Conservation (phyloP, 2,888 invertebrate species). For the Scaptodrosophila latifasciaeformis region DNA sequence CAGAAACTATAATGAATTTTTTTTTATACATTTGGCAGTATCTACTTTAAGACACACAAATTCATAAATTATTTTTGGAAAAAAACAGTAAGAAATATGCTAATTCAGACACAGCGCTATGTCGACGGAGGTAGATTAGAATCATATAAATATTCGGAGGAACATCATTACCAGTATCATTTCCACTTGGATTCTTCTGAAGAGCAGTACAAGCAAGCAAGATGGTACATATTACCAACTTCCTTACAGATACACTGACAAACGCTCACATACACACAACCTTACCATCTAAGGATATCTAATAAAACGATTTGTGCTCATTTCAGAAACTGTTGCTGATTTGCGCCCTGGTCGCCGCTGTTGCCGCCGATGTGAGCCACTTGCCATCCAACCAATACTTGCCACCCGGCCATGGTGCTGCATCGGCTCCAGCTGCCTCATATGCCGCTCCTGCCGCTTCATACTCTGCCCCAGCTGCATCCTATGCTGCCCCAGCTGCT, state of each 20-base stretch:
- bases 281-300: not conserved
- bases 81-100: conserved; percentile 54
- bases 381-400: conserved; percentile 66
- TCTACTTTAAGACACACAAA: conserved; percentile 26
- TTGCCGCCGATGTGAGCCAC: conserved; percentile 68
- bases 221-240: conserved; percentile 61
- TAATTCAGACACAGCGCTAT: conserved; percentile 49
- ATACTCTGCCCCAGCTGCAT: conserved; percentile 21
- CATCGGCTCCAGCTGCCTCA: conserved; percentile 40
- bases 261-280: not conserved
- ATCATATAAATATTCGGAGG: conserved; percentile 66
- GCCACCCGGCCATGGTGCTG: conserved; percentile 48
- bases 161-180: conserved; percentile 53
- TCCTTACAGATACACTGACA: not conserved
- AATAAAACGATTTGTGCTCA: conserved; percentile 7
- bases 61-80: conserved; percentile 54
- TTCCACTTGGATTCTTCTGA: conserved; percentile 63
- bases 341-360: conserved; percentile 65
- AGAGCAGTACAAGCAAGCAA: conserved; percentile 52
- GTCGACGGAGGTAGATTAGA: conserved; percentile 41
- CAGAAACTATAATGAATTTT: conserved; percentile 62
- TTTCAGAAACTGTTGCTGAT: conserved; percentile 67
- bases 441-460: conserved; percentile 36
- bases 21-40: conserved; percentile 33
- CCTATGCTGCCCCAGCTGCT: conserved; percentile 45